A percentile compares a stretch with the other conserved stretches of the same genome.
phyloP scores from a whole-genome alignment of 2,113 vertebrate species.

The Alosa alosa region DNA sequence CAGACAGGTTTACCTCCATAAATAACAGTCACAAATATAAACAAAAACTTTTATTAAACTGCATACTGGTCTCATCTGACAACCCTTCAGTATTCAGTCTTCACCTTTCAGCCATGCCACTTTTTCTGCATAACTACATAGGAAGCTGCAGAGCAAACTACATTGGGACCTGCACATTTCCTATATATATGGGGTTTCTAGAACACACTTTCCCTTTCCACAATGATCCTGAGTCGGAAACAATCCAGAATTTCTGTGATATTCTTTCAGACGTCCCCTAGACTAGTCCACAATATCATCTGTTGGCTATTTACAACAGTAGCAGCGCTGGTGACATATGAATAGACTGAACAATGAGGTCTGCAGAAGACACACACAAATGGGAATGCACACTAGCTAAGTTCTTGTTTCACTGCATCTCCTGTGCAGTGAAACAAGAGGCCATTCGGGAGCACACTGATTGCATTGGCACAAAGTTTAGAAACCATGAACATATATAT shows the following conservation, averaged over 20 bases:
- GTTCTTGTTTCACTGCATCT: no score
- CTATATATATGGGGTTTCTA: not conserved
- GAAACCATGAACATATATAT: not conserved
- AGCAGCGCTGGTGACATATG: not conserved
- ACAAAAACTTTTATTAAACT: not conserved
- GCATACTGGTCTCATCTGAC: not conserved
- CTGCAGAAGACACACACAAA: not conserved
- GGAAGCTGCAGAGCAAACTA: not conserved
- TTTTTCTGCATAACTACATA: not conserved
- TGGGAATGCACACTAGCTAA: not conserved
- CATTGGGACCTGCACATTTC: not conserved
- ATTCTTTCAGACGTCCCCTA: not conserved
- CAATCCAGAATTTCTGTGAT: not conserved
- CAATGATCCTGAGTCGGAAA: not conserved
- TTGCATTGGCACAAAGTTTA: not conserved
- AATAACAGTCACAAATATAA: not conserved
- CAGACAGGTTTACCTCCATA: not conserved
- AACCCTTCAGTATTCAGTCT: not conserved
- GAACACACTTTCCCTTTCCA: not conserved
- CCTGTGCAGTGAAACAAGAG: not conserved
- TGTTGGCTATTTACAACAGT: not conserved
- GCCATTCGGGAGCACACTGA: not conserved
- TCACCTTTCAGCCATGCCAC: not conserved
- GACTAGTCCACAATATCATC: not conserved
- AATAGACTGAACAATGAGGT: not conserved